These are phyloP conservation scores for Tenodera sinensis DNA, from an alignment of 2,888 invertebrate species.

Conservation along the genomic window DNA sequence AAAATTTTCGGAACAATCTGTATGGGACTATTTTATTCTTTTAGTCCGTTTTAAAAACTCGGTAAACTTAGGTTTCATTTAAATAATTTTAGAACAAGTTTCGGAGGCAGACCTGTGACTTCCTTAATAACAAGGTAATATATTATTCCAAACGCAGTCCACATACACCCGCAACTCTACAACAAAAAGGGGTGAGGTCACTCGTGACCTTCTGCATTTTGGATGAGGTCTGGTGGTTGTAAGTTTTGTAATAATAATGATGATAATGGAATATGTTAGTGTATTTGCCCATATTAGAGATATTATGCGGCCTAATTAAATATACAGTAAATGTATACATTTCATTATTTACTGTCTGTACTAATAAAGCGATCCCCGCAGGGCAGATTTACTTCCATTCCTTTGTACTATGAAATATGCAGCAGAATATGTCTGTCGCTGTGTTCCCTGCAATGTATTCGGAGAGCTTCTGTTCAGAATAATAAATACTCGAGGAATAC, in stretches of 20 bases:
- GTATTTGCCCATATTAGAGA: not conserved
- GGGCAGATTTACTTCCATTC: not conserved
- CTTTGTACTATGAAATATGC: not conserved
- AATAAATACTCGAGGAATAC: not conserved
- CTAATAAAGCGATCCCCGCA: not conserved
- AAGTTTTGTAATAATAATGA: not conserved
- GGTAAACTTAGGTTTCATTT: too few relatives aligned
- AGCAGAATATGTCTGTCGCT: not conserved
- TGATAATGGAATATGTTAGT: not conserved
- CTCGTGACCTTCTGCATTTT: not conserved
- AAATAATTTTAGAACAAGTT: too few relatives aligned
- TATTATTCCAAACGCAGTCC: too few relatives aligned
- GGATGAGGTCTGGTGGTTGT: not conserved
- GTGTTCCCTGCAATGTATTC: not conserved
- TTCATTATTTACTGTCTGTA: not conserved
- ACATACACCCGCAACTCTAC: too few relatives aligned
- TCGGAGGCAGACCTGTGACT: too few relatives aligned
- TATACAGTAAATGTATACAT: not conserved
- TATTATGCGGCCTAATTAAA: not conserved
- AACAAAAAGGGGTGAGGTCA: not conserved
- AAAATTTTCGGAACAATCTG: too few relatives aligned
- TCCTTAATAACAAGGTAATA: too few relatives aligned
- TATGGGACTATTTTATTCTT: too few relatives aligned
- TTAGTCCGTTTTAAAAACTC: too few relatives aligned
- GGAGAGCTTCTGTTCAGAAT: not conserved